Conservation (phyloP, 2,888 invertebrate species). For the Temnothorax unifasciatus region DNA sequence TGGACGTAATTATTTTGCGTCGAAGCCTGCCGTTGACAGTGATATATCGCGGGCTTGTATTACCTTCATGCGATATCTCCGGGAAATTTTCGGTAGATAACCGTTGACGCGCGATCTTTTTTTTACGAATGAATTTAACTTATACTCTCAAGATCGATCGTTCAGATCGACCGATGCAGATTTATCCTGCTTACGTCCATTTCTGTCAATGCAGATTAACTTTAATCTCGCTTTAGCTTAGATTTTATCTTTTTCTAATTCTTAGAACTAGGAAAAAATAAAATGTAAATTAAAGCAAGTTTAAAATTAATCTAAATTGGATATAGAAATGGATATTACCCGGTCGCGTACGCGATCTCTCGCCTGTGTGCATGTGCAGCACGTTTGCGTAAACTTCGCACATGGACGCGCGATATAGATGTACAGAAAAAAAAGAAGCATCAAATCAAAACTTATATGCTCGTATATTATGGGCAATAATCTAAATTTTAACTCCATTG, state of each 20-base stretch:
- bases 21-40: background rate
- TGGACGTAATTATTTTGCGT: background rate
- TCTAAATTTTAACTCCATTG: too few relatives aligned
- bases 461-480: too few relatives aligned
- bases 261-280: too few relatives aligned
- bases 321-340: too few relatives aligned
- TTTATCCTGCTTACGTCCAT: background rate
- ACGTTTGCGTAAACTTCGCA: constrained; percentile 6
- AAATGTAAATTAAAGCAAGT: too few relatives aligned
- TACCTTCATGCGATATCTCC: background rate
- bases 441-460: too few relatives aligned
- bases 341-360: background rate
- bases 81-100: constrained; percentile 1
- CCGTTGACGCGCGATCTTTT: background rate
- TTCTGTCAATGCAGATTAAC: too few relatives aligned
- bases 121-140: background rate
- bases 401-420: background rate
- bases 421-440: too few relatives aligned
- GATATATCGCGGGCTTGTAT: background rate
- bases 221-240: too few relatives aligned
- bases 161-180: background rate
- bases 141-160: background rate
- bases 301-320: too few relatives aligned
- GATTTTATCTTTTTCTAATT: too few relatives aligned
- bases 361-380: background rate